Conservation (phyloP, 2,797 vertebrate genomes). For the Helarctos malayanus region DNA sequence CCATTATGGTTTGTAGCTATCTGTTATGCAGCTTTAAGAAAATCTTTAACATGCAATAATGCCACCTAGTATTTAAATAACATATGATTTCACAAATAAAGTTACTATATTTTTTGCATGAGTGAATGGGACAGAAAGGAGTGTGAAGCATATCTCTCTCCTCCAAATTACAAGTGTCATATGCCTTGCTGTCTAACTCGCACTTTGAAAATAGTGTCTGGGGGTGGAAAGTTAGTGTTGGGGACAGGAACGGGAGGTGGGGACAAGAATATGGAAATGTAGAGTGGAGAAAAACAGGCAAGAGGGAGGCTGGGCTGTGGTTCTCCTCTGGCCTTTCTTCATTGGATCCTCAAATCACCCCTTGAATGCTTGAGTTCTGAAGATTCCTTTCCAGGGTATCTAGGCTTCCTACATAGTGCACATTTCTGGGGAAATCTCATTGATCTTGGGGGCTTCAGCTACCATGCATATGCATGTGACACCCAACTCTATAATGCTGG, state of each 20-base stretch:
- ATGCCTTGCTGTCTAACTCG: not conserved
- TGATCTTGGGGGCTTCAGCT: not conserved
- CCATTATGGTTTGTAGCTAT: constrained; percentile 25
- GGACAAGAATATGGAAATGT: not conserved
- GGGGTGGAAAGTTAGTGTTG: not conserved
- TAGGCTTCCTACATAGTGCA: not conserved
- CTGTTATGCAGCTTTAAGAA: constrained; percentile 35
- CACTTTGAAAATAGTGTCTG: constrained; percentile 4
- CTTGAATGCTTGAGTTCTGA: not conserved
- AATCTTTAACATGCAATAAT: not conserved
- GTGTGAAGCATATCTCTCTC: not conserved
- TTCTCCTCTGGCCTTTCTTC: not conserved
- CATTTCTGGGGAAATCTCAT: not conserved
- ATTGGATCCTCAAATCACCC: not conserved
- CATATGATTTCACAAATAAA: not conserved
- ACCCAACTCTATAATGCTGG: not conserved
- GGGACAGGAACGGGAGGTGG: not conserved
- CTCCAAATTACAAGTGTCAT: not conserved
- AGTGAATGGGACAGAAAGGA: not conserved
- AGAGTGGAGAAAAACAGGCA: not conserved
- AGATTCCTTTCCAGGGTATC: not conserved
- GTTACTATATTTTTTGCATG: not conserved
- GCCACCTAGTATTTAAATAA: not conserved
- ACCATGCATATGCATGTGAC: not conserved
- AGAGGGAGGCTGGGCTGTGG: not conserved